Evolutionary conservation across 2,113 vertebrate genomes (phyloP), one percentile per base, ranked within the genome.

Genomic region (Corythoichthys haematopterus): DNA sequence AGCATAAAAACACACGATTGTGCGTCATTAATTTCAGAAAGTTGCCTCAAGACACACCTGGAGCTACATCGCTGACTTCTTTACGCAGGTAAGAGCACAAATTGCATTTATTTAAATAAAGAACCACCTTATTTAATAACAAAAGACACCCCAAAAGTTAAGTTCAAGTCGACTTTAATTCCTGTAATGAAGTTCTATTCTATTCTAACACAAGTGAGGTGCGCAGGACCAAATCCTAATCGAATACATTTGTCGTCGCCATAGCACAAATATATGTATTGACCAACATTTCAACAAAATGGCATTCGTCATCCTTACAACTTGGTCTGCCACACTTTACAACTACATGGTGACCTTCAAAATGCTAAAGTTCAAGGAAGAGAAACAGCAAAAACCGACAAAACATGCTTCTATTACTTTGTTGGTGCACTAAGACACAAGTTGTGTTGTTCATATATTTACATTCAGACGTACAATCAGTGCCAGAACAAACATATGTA

Each of bases 361-460:
- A 83, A 81, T 78, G 71, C 76, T 64, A 75, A 85, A 71, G 77
- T 81, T 68, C 81, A 70, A 80, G 74, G 58, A 70, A 74, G 83
- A 83, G 69, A 85, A 76, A 88, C 70, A 79, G 77, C 71, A 72
- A 84, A 85, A 85, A 88, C 82, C 15, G 80, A 71, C 78, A 53
- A 89, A 89, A 90, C 88, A 85, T 87, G 92, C 84, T 70, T 83
- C 80, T 74, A 84, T 83, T 79, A 80, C 70, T 76, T 78, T 58
- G 66, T 74, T 55, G 76, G 71, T 83, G 77, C 80, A 79, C 87
- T 87, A 89, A 88, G 73, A 76, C 90, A 82, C 57, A 71, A 77
- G 67, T 90, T 87, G 84, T 90, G 90, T 88, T 77, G 87, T 88
- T 83, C 84, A 88, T 88, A 76, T 88, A 89, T 89, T 89, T 86